These are phyloP conservation scores for Taeniopygia guttata DNA, from an alignment of 2,797 vertebrate genomes.

Conservation along the genomic window DNA sequence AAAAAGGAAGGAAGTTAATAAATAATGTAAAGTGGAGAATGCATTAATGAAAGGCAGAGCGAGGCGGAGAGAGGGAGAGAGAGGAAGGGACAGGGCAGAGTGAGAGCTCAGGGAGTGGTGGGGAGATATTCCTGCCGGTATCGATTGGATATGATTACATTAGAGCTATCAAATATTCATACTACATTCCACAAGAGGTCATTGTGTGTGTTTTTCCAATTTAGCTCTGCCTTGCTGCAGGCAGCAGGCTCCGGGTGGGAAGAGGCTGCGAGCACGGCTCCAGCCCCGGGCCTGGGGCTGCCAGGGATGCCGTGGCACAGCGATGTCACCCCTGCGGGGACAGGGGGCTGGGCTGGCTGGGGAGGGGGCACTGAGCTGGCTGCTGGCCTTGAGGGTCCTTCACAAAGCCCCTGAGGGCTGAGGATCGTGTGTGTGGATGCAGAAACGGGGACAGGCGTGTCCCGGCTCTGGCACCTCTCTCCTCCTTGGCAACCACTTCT, in stretches of 20 bases:
- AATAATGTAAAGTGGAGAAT: slow-evolving; percentile 72
- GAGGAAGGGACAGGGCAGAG: slow-evolving; percentile 48
- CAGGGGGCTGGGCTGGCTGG: neutral
- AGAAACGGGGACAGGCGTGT: fast-evolving
- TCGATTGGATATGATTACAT: slow-evolving; percentile 76
- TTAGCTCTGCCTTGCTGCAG: slow-evolving; percentile 23
- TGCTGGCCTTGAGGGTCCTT: neutral
- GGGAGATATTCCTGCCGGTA: slow-evolving; percentile 71
- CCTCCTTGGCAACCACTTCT: neutral
- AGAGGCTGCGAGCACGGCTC: neutral
- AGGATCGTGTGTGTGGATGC: fast-evolving
- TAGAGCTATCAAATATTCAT: slow-evolving; percentile 79
- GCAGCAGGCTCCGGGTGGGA: neutral
- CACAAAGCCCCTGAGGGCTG: neutral
- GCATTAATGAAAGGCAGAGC: slow-evolving; percentile 74
- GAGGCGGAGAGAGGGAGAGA: slow-evolving; percentile 36
- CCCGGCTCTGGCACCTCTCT: neutral
- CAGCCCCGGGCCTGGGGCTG: neutral
- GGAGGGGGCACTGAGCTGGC: neutral
- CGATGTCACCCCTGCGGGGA: neutral
- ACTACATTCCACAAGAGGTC: slow-evolving; percentile 73
- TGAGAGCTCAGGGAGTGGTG: neutral
- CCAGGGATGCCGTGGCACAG: fast-evolving
- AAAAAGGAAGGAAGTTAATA: slow-evolving; percentile 72
- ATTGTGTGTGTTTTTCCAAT: slow-evolving; percentile 61